Evolutionary conservation across 1,140 invertebrate species (phyloP).

Genomic region (Zaprionus nigranus): DNA sequence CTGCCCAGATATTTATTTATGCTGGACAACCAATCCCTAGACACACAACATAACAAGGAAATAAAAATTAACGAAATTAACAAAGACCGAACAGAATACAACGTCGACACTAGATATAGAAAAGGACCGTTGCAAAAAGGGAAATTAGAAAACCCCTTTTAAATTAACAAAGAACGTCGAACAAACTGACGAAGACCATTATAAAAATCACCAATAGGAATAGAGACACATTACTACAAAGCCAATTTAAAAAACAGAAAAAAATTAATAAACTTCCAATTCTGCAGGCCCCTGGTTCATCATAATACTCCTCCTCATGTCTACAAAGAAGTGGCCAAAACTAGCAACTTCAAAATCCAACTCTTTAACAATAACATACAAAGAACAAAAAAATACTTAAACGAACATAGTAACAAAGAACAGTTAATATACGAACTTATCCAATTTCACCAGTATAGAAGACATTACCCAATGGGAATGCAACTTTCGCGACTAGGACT

Average conservation of each 20-base stretch:
- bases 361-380: no score
- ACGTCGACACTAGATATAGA: conserved; percentile 3
- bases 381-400: no score
- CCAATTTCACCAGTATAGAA: no score
- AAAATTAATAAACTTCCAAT: conserved; percentile 1
- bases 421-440: no score
- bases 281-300: not conserved
- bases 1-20: conserved; percentile 17
- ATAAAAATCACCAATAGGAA: conserved; percentile 34
- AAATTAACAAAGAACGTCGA: conserved; percentile 21
- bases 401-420: no score
- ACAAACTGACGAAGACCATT: conserved; percentile 24
- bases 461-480: no score
- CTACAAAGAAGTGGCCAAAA: not conserved
- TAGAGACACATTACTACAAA: conserved; percentile 12
- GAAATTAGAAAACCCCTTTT: conserved; percentile 8
- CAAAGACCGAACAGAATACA: conserved; percentile 6
- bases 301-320: not conserved
- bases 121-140: conserved; percentile 17
- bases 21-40: conserved; percentile 19
- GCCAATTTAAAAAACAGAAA: conserved; percentile 16
- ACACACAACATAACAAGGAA: conserved; percentile 16
- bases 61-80: conserved; percentile 21
- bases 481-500: no score
- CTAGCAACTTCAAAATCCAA: conserved; percentile 8